phyloP scores from a whole-genome alignment of 2,113 vertebrate genomes.

The Hypomesus transpacificus region DNA sequence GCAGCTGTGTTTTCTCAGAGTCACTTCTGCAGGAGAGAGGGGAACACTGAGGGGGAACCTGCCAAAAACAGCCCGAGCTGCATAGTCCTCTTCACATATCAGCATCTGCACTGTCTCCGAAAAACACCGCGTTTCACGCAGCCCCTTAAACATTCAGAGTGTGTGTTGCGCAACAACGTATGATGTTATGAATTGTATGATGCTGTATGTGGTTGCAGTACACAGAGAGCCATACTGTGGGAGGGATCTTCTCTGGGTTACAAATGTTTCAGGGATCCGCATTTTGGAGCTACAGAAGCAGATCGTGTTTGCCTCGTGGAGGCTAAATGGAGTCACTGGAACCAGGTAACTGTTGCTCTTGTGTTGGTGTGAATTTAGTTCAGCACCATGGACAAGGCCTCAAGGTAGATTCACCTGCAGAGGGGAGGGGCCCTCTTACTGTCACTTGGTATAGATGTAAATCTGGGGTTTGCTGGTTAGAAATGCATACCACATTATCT shows the following conservation, averaged over 20 bases:
- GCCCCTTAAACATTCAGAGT: neutral
- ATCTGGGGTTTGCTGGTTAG: no score
- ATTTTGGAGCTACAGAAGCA: no score
- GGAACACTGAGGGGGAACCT: slow-evolving; percentile 68
- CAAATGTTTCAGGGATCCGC: no score
- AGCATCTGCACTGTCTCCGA: slow-evolving; percentile 12
- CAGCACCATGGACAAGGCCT: slow-evolving; percentile 64
- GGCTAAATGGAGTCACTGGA: no score
- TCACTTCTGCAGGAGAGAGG: slow-evolving; percentile 81
- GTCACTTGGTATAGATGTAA: no score
- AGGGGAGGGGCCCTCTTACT: neutral
- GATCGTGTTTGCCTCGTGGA: no score
- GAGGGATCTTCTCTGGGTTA: no score
- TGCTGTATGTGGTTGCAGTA: neutral
- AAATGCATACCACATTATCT: no score
- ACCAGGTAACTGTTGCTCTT: neutral
- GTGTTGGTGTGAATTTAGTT: slow-evolving; percentile 35
- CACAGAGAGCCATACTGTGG: neutral
- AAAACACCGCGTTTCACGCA: neutral
- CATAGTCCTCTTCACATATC: slow-evolving; percentile 12
- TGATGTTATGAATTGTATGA: neutral
- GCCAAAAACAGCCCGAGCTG: slow-evolving; percentile 59
- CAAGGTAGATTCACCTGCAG: slow-evolving; percentile 49
- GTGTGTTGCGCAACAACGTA: neutral
- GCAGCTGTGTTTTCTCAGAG: slow-evolving; percentile 87